phyloP scores from a whole-genome alignment of 1,140 invertebrate genomes.

The Aphaenogaster floridana region DNA sequence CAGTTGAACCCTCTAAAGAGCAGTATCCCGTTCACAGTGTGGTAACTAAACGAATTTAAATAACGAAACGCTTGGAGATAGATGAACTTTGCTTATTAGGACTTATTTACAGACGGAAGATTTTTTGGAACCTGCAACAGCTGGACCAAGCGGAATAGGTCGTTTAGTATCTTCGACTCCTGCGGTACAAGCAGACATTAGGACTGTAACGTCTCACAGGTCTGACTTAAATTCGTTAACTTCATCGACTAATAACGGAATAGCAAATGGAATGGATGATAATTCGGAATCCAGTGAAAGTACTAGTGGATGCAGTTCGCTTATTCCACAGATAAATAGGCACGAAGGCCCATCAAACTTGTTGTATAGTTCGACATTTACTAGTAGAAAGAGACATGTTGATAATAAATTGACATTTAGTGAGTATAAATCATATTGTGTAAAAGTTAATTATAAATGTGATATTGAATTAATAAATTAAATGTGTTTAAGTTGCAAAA shows the following conservation, averaged over 20 bases:
- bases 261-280: conserved; percentile 84
- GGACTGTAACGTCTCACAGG: conserved; percentile 72
- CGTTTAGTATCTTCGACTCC: conserved; percentile 83
- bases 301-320: conserved; percentile 87
- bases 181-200: conserved; percentile 75
- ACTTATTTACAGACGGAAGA: conserved; percentile 78
- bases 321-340: conserved; percentile 85
- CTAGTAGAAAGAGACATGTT: conserved; percentile 79
- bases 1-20: conserved; percentile 71
- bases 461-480: background rate
- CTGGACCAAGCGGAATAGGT: conserved; percentile 79
- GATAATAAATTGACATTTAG: conserved; percentile 83
- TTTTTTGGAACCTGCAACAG: conserved; percentile 78
- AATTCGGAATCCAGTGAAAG: conserved; percentile 87
- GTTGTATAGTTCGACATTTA: conserved; percentile 78
- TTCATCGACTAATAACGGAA: conserved; percentile 80
- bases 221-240: conserved; percentile 79
- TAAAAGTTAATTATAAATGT: background rate
- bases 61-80: background rate
- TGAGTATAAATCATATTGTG: conserved; percentile 69
- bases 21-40: conserved; percentile 72
- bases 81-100: background rate
- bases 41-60: conserved; percentile 61
- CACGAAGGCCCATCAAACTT: conserved; percentile 80
- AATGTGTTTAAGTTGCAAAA: background rate